Evolutionary conservation across 2,888 invertebrate genomes (phyloP).

Genomic region (Podotricha telesiphe): DNA sequence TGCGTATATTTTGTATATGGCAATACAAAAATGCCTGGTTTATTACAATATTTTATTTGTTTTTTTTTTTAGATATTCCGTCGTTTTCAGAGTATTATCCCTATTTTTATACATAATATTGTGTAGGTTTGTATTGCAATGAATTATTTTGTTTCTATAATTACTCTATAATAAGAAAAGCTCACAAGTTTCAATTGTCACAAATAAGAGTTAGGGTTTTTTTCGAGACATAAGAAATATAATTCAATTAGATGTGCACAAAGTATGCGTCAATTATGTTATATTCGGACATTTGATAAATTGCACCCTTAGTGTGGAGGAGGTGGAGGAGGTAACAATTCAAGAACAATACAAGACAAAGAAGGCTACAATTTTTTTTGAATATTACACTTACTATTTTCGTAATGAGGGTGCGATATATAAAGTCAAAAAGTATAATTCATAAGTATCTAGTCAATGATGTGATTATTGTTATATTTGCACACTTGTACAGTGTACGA

Average conservation of each 20-base stretch:
- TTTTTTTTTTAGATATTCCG: not conserved
- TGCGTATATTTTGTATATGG: not conserved
- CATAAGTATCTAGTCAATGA: constrained; percentile 31
- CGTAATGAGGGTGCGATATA: not conserved
- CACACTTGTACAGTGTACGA: not conserved
- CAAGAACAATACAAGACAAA: no score
- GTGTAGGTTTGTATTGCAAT: not conserved
- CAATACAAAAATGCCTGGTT: not conserved
- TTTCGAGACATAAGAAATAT: constrained; percentile 4
- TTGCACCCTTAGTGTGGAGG: not conserved
- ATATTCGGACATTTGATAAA: not conserved
- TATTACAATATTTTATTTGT: not conserved
- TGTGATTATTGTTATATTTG: constrained; percentile 9
- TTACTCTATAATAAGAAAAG: not conserved
- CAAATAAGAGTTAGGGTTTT: constrained; percentile 10
- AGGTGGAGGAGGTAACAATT: no score
- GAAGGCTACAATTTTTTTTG: no score
- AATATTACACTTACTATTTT: no score
- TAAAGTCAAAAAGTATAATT: constrained; percentile 1
- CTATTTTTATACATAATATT: constrained; percentile 10
- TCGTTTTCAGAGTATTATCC: not conserved
- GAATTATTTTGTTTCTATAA: constrained; percentile 1
- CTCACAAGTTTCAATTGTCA: constrained; percentile 6
- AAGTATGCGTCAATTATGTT: constrained; percentile 16
- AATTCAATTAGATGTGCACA: constrained; percentile 5